Evolutionary conservation across 2,888 invertebrate genomes (phyloP).

Genomic region (Euplagia quadripunctaria): DNA sequence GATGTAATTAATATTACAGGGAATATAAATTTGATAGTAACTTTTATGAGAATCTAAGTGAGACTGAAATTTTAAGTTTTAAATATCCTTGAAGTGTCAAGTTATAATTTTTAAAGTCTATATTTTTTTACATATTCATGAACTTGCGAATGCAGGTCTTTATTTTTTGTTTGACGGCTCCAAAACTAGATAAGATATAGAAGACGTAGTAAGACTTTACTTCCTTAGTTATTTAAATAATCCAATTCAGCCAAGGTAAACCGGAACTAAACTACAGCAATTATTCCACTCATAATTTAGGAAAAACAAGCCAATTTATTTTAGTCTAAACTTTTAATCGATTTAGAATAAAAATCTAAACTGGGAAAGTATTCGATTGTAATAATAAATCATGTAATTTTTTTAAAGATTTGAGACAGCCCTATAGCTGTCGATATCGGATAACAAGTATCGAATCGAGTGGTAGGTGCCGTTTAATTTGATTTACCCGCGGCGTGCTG

Average conservation of each 20-base stretch:
- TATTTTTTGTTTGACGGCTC: neutral
- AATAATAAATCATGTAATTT: neutral
- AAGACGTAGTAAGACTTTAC: constrained; percentile 8
- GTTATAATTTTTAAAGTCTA: constrained; percentile 37
- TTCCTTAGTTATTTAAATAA: constrained; percentile 1
- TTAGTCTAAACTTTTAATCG: neutral
- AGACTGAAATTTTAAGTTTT: constrained; percentile 37
- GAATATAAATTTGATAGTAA: neutral
- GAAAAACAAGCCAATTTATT: neutral
- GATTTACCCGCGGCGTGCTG: constrained; percentile 60
- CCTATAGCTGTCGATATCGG: constrained; percentile 50
- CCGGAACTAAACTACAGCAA: constrained; percentile 9
- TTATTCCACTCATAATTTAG: neutral
- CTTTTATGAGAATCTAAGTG: neutral
- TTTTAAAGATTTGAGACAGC: constrained; percentile 25
- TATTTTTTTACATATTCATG: constrained; percentile 29
- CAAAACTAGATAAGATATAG: neutral
- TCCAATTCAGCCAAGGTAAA: constrained; percentile 10
- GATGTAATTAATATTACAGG: neutral
- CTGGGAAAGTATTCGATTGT: neutral
- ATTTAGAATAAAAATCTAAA: neutral
- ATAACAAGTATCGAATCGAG: constrained; percentile 55
- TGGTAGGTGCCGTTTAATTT: constrained; percentile 63
- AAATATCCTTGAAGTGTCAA: constrained; percentile 38
- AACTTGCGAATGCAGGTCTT: neutral